Evolutionary conservation across 2,888 invertebrate species (phyloP).

Genomic region (Adineta ricciae): DNA sequence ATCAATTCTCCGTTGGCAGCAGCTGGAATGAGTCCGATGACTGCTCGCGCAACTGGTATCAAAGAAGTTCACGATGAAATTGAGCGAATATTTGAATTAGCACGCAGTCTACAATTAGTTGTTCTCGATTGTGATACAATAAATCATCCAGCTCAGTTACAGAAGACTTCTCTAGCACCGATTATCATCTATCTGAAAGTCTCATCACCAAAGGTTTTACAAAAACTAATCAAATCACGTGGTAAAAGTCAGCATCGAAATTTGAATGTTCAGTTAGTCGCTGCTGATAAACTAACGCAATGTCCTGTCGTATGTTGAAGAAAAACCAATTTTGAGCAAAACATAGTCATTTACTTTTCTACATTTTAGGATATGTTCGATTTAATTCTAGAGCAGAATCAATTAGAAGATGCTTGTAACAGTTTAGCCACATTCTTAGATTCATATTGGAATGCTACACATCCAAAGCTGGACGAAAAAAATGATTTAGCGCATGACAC

Average conservation of each 20-base stretch:
- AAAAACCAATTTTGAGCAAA: constrained; percentile 35
- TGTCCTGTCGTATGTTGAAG: constrained; percentile 61
- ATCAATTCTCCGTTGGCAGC: neutral
- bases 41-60: constrained; percentile 38
- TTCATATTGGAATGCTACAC: constrained; percentile 92
- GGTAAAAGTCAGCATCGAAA: constrained; percentile 95
- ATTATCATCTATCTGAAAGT: constrained; percentile 98
- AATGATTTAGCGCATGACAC: neutral
- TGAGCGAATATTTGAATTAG: constrained; percentile 96
- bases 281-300: constrained; percentile 94
- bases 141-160: constrained; percentile 96
- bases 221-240: constrained; percentile 91
- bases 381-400: constrained; percentile 94
- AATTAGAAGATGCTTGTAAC: constrained; percentile 96
- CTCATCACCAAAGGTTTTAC: constrained; percentile 93
- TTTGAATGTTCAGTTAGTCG: constrained; percentile 97
- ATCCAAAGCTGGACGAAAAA: constrained; percentile 56
- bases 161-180: constrained; percentile 95
- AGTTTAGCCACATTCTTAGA: constrained; percentile 96
- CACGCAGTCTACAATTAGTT: constrained; percentile 85
- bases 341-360: neutral
- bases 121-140: constrained; percentile 99
- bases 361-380: constrained; percentile 79
- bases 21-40: neutral
- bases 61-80: constrained; percentile 90